Evolutionary conservation across 2,888 invertebrate species (phyloP).

Genomic region (Drosophila borborema): DNA sequence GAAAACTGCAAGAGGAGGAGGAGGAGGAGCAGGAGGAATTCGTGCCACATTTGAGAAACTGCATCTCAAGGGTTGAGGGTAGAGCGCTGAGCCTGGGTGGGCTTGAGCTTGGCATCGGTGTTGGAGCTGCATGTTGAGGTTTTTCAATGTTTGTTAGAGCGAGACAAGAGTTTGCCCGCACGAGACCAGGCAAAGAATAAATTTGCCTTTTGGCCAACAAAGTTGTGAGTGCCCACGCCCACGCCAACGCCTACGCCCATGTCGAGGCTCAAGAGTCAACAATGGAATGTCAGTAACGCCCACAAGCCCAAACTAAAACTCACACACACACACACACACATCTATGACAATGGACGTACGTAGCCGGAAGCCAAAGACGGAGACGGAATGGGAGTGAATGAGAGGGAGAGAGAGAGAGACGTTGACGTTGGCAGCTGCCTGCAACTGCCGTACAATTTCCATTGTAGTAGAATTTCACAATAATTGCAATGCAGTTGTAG

Average conservation of each 20-base stretch:
- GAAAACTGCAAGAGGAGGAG: too few species aligned
- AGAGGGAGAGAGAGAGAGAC: slow-evolving; percentile 13
- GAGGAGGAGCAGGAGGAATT: neutral
- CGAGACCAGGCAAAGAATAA: slow-evolving; percentile 53
- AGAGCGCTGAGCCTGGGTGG: neutral
- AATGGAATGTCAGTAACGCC: slow-evolving; percentile 61
- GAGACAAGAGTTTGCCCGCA: slow-evolving; percentile 23
- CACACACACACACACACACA: slow-evolving; percentile 26
- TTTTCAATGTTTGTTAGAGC: slow-evolving; percentile 19
- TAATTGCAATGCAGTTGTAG: slow-evolving; percentile 67
- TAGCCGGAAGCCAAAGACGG: slow-evolving; percentile 52
- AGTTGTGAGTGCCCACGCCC: slow-evolving; percentile 44
- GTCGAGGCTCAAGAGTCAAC: slow-evolving; percentile 61
- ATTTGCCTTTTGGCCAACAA: slow-evolving; percentile 74
- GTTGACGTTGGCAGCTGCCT: slow-evolving; percentile 47
- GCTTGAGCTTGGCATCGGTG: neutral
- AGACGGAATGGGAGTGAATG: slow-evolving; percentile 19
- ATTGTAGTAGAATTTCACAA: slow-evolving; percentile 79
- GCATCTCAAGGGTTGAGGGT: slow-evolving; percentile 30
- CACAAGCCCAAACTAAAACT: slow-evolving; percentile 36
- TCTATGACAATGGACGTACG: slow-evolving; percentile 53
- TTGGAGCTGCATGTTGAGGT: neutral
- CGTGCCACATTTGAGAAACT: slow-evolving; percentile 46
- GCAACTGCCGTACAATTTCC: slow-evolving; percentile 63
- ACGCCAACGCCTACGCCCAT: slow-evolving; percentile 17